Evolutionary conservation across 1,140 invertebrate genomes (phyloP).

Genomic region (Dolichoris vasculosae): DNA sequence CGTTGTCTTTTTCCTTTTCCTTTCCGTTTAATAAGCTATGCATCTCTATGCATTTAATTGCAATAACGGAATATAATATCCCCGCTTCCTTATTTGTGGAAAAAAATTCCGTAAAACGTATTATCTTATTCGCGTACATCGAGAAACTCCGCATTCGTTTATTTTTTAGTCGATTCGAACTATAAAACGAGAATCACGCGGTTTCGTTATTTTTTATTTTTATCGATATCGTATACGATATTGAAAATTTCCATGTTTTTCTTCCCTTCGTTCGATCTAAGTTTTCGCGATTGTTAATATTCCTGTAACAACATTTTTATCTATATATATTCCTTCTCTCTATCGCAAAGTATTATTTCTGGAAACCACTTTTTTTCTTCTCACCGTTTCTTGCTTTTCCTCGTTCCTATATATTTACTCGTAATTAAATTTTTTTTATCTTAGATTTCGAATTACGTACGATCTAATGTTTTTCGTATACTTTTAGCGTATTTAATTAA

Average conservation of each 20-base stretch:
- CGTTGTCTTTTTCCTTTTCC: too few species aligned
- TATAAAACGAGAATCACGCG: neutral
- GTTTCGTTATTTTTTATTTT: neutral
- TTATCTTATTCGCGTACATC: neutral
- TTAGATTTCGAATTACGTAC: neutral
- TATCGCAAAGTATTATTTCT: conserved; percentile 5
- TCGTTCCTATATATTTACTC: neutral
- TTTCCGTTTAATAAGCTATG: too few species aligned
- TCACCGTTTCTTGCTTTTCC: neutral
- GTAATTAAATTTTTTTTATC: neutral
- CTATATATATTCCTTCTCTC: conserved; percentile 32
- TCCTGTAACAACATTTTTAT: neutral
- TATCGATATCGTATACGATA: neutral
- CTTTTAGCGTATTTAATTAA: too few species aligned
- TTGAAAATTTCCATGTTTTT: conserved; percentile 2
- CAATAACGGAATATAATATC: too few species aligned
- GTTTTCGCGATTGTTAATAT: neutral
- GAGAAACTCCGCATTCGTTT: too few species aligned
- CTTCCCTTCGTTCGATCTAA: neutral
- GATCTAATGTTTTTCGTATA: neutral
- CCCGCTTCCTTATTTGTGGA: too few species aligned
- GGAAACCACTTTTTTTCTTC: neutral
- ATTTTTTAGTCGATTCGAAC: neutral
- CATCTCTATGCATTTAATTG: too few species aligned
- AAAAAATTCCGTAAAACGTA: too few species aligned